phyloP scores from a whole-genome alignment of 2,113 vertebrate species.

The Burhinus oedicnemus region DNA sequence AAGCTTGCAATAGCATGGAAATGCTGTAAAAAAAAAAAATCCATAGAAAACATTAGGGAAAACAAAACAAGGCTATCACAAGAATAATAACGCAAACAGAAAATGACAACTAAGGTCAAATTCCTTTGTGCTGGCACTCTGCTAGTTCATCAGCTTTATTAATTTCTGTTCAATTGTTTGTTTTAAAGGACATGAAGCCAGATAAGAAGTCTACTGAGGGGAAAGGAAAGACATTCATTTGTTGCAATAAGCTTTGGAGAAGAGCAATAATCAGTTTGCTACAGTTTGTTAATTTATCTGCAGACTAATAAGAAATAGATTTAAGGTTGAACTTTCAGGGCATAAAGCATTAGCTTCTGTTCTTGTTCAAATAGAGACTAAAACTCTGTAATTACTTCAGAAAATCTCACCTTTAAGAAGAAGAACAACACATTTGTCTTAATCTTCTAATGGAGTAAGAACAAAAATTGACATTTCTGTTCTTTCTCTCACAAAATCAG shows the following conservation, averaged over 20 bases:
- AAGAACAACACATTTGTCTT: neutral
- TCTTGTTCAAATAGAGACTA: neutral
- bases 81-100: neutral
- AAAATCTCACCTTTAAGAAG: conserved; percentile 4
- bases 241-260: neutral
- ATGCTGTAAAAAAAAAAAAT: neutral
- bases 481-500: neutral
- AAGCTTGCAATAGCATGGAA: neutral
- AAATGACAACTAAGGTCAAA: conserved; percentile 17
- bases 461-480: neutral
- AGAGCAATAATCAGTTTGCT: neutral
- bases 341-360: neutral
- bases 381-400: neutral
- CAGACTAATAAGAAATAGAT: neutral
- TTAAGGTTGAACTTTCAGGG: neutral
- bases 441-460: neutral
- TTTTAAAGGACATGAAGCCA: neutral
- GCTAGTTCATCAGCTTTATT: neutral
- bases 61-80: neutral
- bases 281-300: conserved; percentile 7
- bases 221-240: neutral
- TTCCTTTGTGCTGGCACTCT: neutral
- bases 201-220: neutral
- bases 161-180: conserved; percentile 18
- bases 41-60: neutral